Evolutionary conservation across 2,113 vertebrate species (phyloP).

Genomic region (Capreolus pygargus): DNA sequence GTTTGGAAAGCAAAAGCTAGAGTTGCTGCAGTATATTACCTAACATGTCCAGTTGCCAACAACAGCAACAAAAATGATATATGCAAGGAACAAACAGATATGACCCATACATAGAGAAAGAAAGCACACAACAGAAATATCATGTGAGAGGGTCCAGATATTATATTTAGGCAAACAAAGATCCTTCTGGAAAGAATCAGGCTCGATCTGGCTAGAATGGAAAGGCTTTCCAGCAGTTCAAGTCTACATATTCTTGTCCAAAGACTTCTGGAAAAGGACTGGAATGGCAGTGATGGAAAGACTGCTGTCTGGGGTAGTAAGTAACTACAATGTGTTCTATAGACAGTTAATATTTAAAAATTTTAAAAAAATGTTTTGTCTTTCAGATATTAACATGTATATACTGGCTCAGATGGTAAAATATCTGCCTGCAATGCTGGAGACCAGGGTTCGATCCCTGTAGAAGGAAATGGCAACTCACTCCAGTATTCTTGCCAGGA

Average conservation of each 20-base stretch:
- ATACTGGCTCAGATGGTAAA: neutral
- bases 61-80: neutral
- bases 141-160: too few species aligned
- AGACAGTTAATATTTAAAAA: neutral
- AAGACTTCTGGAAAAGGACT: neutral
- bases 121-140: neutral
- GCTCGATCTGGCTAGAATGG: neutral
- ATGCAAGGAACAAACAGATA: neutral
- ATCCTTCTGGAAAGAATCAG: neutral
- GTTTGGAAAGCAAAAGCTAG: neutral
- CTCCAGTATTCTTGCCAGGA: neutral
- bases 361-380: neutral
- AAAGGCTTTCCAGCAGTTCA: neutral
- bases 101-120: neutral
- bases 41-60: neutral
- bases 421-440: neutral
- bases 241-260: neutral
- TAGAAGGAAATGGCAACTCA: neutral
- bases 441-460: neutral
- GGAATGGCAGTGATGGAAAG: neutral
- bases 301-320: neutral
- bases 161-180: neutral
- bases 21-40: neutral
- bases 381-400: neutral
- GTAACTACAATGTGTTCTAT: neutral